Percentiles rank a stretch among this genome's conserved stretches.
These are phyloP conservation scores for Puffinus mauretanicus DNA, from an alignment of 2,113 vertebrate species.

Conservation along the genomic window DNA sequence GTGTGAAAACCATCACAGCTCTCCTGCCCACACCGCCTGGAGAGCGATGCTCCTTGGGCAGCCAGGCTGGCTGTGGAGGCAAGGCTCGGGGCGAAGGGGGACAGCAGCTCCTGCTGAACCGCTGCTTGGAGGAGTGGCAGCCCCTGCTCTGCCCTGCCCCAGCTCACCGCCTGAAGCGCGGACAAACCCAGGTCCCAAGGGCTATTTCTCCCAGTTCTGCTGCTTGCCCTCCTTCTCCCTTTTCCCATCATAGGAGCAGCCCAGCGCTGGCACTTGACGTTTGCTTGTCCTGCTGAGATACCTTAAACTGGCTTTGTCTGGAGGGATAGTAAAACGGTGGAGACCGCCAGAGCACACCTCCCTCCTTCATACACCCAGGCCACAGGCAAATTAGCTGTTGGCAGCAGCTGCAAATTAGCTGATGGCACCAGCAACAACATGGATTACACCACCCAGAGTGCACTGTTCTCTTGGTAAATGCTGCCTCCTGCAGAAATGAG, in stretches of 20 bases:
- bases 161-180: fast-evolving
- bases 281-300: neutral
- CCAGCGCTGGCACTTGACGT: neutral
- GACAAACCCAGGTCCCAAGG: neutral
- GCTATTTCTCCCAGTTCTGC: neutral
- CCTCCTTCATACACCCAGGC: neutral
- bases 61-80: neutral
- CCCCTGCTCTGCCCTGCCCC: neutral
- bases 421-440: neutral
- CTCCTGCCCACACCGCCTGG: neutral
- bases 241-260: neutral
- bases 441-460: neutral
- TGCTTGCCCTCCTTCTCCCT: neutral
- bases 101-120: neutral
- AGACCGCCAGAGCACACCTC: neutral
- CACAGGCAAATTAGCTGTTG: neutral
- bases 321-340: neutral
- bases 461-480: neutral
- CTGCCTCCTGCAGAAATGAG: neutral
- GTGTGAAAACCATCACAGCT: neutral
- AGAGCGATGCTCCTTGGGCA: fast-evolving
- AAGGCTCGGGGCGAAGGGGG: neutral
- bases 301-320: neutral
- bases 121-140: neutral
- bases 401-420: neutral